Evolutionary conservation across 2,797 vertebrate species (phyloP).

Genomic region (Eleutherodactylus coqui): DNA sequence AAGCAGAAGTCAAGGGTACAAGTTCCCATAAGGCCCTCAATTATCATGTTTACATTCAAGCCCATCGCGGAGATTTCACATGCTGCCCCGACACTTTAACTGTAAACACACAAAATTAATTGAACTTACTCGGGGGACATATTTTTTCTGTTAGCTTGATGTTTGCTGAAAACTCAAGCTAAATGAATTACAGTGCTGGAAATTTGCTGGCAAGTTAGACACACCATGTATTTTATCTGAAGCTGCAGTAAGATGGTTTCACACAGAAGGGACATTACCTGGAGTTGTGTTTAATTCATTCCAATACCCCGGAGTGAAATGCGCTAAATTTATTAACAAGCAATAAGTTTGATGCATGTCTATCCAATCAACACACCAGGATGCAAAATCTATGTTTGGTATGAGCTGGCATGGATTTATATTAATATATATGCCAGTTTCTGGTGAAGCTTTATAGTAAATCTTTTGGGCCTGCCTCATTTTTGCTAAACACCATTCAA

Average conservation of each 20-base stretch:
- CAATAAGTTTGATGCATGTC: too few species aligned
- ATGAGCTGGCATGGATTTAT: too few species aligned
- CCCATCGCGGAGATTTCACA: conserved; percentile 37
- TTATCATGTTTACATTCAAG: conserved; percentile 49
- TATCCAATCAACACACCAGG: too few species aligned
- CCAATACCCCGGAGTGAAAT: too few species aligned
- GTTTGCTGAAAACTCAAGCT: conserved; percentile 47
- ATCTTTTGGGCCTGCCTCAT: too few species aligned
- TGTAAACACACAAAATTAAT: conserved; percentile 53
- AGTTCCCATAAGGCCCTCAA: conserved; percentile 47
- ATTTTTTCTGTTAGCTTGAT: conserved; percentile 38
- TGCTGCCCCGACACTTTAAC: conserved; percentile 50
- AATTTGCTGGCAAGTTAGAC: neutral
- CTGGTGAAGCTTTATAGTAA: too few species aligned
- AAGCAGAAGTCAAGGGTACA: conserved; percentile 49
- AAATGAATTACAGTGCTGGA: conserved; percentile 19
- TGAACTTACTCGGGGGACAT: conserved; percentile 37
- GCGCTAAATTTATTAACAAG: too few species aligned
- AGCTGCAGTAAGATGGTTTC: neutral
- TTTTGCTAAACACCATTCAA: too few species aligned
- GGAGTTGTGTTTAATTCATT: too few species aligned
- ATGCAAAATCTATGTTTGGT: too few species aligned
- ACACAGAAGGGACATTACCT: too few species aligned
- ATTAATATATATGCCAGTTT: too few species aligned
- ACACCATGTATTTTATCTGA: neutral